Evolutionary conservation across 2,797 vertebrate genomes (phyloP), one percentile per base, ranked within the genome.

Genomic region (Crocodylus rhombifer): DNA sequence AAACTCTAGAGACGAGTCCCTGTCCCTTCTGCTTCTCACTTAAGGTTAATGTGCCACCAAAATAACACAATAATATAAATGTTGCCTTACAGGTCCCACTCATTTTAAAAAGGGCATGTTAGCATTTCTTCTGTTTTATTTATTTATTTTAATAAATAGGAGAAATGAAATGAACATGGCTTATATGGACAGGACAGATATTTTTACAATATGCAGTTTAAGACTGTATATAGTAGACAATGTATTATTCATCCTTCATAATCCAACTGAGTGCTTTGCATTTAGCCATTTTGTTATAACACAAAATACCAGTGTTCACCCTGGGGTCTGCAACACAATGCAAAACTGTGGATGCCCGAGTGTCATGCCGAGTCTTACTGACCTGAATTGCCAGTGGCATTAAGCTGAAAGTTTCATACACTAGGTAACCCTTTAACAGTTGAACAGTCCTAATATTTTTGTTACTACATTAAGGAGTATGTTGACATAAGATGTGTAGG

Each of bases 401-500:
- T 21, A n/a, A 8, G n/a, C 62, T 78, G 84, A 82, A 79, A 79
- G 88, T 76, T 91, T 87, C 77, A 18, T 69, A 82, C 65, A 89
- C 20, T 65, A 89, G 93, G 90, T 63, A 92, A 91, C 10, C 2
- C 14, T 75, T 74, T 82, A 82, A 17, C 69, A 56, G 89, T 86
- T 84, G 74, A 85, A 77, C 74, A 63, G 12, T 61, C 18, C 20
- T 42, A 62, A 28, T 63, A 62, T 13, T 81, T 26, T 65, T 85
- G 93, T 92, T 58, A 75, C 86, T 13, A 73, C 13, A 14, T 42
- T 73, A 88, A 14, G 16, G 1, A 4, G 18, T 11, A 76, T 61
- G 82, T 75, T 14, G 11, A 58, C 17, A 6, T 30, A 62, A 4
- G 7, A 26, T 84, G 86, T 88, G 23, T 63, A 26, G 12, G 3